Percentiles rank a stretch among this genome's conserved stretches.
Conservation (phyloP, 1,140 invertebrate genomes). For the Danaus melanippus region DNA sequence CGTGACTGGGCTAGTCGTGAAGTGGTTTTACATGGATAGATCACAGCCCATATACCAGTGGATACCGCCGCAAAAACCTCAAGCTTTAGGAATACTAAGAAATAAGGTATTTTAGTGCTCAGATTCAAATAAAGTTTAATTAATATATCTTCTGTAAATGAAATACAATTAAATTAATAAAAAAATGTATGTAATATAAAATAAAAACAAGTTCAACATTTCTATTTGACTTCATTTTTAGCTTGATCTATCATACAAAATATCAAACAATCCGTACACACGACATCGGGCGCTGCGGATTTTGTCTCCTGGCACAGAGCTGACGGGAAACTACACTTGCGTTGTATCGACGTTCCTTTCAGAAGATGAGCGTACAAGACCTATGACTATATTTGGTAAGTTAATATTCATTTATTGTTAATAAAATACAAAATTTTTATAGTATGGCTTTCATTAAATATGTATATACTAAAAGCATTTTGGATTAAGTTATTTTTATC, state of each 20-base stretch:
- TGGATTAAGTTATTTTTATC: no score
- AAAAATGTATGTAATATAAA: no score
- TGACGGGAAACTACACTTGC: slow-evolving; percentile 82
- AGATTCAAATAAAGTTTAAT: no score
- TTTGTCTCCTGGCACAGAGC: slow-evolving; percentile 75
- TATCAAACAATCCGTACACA: slow-evolving; percentile 73
- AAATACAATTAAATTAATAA: no score
- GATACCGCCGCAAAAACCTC: slow-evolving; percentile 78
- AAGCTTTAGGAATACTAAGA: slow-evolving; percentile 75
- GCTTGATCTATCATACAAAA: slow-evolving; percentile 75
- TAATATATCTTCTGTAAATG: no score
- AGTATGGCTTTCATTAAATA: no score
- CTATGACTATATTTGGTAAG: slow-evolving; percentile 83
- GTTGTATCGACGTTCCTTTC: slow-evolving; percentile 79
- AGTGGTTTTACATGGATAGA: slow-evolving; percentile 82
- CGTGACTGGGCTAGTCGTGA: slow-evolving; percentile 78
- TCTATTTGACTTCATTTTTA: slow-evolving; percentile 31
- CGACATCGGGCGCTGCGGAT: slow-evolving; percentile 79
- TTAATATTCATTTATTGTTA: slow-evolving; percentile 14
- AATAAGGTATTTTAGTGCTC: slow-evolving; percentile 53
- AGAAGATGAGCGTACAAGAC: slow-evolving; percentile 75
- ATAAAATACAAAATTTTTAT: no score
- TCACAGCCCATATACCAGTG: slow-evolving; percentile 82
- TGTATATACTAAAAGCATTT: no score
- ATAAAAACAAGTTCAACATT: no score